Evolutionary conservation across 1,140 invertebrate genomes (phyloP).

Genomic region (Solen grandis): DNA sequence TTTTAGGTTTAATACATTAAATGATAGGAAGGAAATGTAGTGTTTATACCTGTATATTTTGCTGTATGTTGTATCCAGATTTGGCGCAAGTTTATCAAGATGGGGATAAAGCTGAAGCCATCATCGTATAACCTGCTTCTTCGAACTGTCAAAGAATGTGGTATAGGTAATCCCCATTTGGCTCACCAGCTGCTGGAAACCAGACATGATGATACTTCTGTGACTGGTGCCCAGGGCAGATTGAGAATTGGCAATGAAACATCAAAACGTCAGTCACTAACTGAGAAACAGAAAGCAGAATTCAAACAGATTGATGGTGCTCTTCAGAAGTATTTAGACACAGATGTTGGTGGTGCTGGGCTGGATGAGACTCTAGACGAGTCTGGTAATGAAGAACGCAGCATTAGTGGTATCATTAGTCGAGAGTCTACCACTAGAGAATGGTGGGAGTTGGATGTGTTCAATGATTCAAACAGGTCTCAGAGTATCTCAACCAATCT

Average conservation of each 20-base stretch:
- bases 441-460: constrained; percentile 37
- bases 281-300: background rate
- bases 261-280: too few species aligned
- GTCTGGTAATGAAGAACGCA: too few species aligned
- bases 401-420: too few species aligned
- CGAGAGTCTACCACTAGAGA: too few species aligned
- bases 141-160: constrained; percentile 89
- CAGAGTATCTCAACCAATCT: too few species aligned
- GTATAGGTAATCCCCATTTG: constrained; percentile 83
- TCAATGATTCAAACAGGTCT: background rate
- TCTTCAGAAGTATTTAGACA: background rate
- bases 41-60: too few species aligned
- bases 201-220: background rate
- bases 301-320: constrained; percentile 21
- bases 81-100: constrained; percentile 90
- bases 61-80: too few species aligned
- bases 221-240: background rate
- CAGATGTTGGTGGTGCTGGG: too few species aligned
- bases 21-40: too few species aligned
- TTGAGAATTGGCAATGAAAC: too few species aligned
- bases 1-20: too few species aligned
- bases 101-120: constrained; percentile 86
- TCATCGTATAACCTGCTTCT: constrained; percentile 91
- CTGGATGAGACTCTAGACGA: too few species aligned
- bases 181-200: background rate